Evolutionary conservation across 2,113 vertebrate species (phyloP).

Genomic region (Craseonycteris thonglongyai): DNA sequence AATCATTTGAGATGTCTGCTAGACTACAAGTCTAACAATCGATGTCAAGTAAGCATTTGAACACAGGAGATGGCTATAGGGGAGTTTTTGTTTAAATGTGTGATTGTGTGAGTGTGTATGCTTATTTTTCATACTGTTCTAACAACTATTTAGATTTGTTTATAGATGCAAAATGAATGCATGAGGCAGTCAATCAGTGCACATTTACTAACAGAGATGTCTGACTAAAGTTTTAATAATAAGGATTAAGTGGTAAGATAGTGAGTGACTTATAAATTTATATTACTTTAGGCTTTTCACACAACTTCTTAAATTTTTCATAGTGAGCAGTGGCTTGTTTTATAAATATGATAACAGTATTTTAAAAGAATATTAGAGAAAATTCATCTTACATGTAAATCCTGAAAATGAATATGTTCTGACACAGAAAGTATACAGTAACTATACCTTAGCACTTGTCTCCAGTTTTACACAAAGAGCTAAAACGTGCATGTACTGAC

Average conservation of each 20-base stretch:
- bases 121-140: background rate
- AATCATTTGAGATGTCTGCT: background rate
- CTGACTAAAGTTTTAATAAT: background rate
- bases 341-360: background rate
- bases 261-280: background rate
- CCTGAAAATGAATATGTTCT: background rate
- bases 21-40: background rate
- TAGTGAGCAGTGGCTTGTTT: background rate
- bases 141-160: background rate
- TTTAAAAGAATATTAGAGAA: background rate
- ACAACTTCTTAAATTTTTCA: background rate
- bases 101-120: background rate
- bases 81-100: background rate
- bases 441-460: background rate
- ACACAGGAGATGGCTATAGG: background rate
- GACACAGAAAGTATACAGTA: background rate
- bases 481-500: background rate
- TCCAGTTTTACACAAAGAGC: background rate
- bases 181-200: background rate
- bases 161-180: background rate
- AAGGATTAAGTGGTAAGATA: background rate
- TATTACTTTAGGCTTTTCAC: background rate
- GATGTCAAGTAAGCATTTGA: background rate
- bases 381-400: background rate
- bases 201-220: background rate